Evolutionary conservation across 1,140 invertebrate genomes (phyloP).

Genomic region (Euwallacea fornicatus): DNA sequence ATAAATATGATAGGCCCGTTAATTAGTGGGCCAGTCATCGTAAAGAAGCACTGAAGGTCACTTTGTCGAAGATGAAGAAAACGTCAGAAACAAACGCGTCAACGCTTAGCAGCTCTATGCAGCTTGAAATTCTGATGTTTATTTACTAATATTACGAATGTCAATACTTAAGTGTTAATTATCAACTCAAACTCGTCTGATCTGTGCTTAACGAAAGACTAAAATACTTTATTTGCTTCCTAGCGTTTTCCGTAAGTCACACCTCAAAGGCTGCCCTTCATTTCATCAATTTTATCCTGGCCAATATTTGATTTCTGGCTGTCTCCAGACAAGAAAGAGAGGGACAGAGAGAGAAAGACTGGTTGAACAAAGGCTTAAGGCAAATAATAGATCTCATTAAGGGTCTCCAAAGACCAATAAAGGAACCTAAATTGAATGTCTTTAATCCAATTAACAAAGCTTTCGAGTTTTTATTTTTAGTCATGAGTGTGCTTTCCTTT

Average conservation of each 20-base stretch:
- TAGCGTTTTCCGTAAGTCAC: background rate
- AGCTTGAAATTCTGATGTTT: too few relatives aligned
- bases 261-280: background rate
- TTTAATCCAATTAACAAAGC: constrained; percentile 25
- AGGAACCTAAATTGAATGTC: constrained; percentile 26
- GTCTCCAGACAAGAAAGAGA: background rate
- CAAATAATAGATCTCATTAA: constrained; percentile 30
- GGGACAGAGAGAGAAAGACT: too few relatives aligned
- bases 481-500: constrained; percentile 12
- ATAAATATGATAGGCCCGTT: too few relatives aligned
- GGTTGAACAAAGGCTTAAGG: constrained; percentile 4
- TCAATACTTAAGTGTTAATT: too few relatives aligned
- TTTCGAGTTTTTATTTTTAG: constrained; percentile 11
- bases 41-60: too few relatives aligned
- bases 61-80: too few relatives aligned
- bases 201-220: background rate
- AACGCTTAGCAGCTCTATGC: too few relatives aligned
- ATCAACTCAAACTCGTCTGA: too few relatives aligned
- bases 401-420: constrained; percentile 18
- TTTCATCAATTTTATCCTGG: background rate
- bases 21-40: too few relatives aligned
- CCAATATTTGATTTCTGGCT: constrained; percentile 23
- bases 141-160: too few relatives aligned
- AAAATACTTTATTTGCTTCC: background rate
- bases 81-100: too few relatives aligned